Evolutionary conservation across 2,113 vertebrate genomes (phyloP).

Genomic region (Solenodon paradoxus): DNA sequence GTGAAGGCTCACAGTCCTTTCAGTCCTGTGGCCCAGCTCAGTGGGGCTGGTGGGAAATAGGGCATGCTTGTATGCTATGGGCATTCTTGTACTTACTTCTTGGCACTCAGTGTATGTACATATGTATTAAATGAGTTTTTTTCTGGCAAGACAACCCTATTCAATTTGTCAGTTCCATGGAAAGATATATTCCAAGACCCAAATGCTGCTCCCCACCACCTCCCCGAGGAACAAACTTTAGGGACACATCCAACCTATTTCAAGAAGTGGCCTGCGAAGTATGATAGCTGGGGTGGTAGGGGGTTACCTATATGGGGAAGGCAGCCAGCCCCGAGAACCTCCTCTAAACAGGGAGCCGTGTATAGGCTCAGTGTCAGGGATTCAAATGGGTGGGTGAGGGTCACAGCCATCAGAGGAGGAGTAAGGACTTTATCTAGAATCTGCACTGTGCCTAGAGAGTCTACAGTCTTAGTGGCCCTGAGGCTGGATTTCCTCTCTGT

Average conservation of each 20-base stretch:
- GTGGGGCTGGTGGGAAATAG: neutral
- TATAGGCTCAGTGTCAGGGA: neutral
- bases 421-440: neutral
- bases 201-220: no score
- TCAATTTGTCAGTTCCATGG: neutral
- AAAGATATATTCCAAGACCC: neutral
- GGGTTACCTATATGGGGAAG: neutral
- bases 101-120: neutral
- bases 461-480: neutral
- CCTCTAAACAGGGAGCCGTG: neutral
- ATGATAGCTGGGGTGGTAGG: neutral
- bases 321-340: neutral
- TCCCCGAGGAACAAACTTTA: neutral
- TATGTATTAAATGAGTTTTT: neutral
- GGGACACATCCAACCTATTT: neutral
- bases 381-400: neutral
- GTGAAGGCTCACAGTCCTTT: neutral
- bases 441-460: neutral
- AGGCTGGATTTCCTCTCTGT: neutral
- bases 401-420: neutral
- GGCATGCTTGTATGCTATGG: neutral
- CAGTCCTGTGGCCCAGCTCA: neutral
- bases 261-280: neutral
- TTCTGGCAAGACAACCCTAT: neutral
- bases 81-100: neutral